These are phyloP conservation scores for Sarcophilus harrisii DNA, from an alignment of 2,797 vertebrate genomes.

Conservation along the genomic window DNA sequence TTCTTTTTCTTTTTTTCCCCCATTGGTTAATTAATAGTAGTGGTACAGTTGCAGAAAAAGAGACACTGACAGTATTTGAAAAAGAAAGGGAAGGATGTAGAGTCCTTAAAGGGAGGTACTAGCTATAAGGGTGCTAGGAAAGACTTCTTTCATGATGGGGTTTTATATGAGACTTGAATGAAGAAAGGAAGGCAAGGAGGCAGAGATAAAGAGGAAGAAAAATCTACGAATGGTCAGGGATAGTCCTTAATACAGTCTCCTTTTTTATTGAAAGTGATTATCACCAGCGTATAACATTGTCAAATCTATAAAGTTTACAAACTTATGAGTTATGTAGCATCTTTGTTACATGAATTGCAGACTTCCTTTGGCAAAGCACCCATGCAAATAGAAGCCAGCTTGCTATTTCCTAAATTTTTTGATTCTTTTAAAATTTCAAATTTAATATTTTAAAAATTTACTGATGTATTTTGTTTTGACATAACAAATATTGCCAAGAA, in stretches of 20 bases:
- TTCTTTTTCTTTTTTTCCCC: not conserved
- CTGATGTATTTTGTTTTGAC: not conserved
- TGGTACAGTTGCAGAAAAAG: not conserved
- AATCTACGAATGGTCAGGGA: not conserved
- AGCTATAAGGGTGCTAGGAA: not conserved
- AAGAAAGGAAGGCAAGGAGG: not conserved
- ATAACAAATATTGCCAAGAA: not conserved
- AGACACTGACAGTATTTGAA: not conserved
- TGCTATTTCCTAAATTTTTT: not conserved
- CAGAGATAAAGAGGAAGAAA: not conserved
- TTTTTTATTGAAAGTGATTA: not conserved
- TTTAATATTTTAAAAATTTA: not conserved
- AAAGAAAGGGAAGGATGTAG: not conserved
- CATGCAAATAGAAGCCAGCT: not conserved
- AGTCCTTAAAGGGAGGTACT: not conserved
- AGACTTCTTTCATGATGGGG: not conserved
- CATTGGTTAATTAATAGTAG: not conserved
- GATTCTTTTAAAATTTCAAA: not conserved
- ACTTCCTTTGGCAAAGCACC: not conserved
- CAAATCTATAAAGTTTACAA: not conserved
- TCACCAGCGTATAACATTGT: not conserved
- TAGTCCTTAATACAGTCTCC: not conserved
- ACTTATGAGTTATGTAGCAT: not conserved
- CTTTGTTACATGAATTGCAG: not conserved
- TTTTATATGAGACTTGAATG: not conserved